phyloP scores from a whole-genome alignment of 2,797 vertebrate genomes.

The Ataeniobius toweri region DNA sequence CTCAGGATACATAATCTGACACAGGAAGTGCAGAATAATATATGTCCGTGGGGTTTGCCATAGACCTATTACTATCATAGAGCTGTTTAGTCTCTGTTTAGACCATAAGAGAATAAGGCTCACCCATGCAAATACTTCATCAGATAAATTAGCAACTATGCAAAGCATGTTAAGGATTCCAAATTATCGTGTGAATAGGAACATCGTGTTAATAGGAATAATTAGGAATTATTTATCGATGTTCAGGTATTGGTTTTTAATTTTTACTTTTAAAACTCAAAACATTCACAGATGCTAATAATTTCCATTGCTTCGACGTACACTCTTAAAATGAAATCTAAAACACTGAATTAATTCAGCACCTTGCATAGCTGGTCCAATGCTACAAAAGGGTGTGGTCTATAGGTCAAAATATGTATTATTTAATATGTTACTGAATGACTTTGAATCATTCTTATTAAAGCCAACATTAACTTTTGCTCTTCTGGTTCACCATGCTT shows the following conservation, averaged over 20 bases:
- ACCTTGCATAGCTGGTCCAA: too few species aligned
- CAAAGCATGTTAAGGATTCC: not conserved
- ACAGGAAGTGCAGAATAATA: slow-evolving; percentile 8
- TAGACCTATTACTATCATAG: not conserved
- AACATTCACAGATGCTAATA: not conserved
- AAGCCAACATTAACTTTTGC: too few species aligned
- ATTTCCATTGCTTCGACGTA: too few species aligned
- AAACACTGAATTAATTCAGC: too few species aligned
- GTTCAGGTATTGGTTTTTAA: not conserved
- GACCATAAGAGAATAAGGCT: not conserved
- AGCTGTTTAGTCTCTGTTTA: not conserved
- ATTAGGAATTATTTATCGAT: not conserved
- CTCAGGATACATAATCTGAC: slow-evolving; percentile 25
- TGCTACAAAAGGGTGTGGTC: too few species aligned
- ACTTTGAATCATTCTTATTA: too few species aligned
- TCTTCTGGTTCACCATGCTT: too few species aligned
- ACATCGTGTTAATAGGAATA: not conserved
- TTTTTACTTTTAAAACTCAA: not conserved
- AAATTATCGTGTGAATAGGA: not conserved
- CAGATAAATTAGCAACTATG: not conserved
- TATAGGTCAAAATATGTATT: too few species aligned
- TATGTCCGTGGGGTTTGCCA: slow-evolving; percentile 2
- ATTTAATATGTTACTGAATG: too few species aligned
- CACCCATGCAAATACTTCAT: not conserved
- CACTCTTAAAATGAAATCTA: too few species aligned